Evolutionary conservation across 2,113 vertebrate species (phyloP).

Genomic region (Thomomys bottae): DNA sequence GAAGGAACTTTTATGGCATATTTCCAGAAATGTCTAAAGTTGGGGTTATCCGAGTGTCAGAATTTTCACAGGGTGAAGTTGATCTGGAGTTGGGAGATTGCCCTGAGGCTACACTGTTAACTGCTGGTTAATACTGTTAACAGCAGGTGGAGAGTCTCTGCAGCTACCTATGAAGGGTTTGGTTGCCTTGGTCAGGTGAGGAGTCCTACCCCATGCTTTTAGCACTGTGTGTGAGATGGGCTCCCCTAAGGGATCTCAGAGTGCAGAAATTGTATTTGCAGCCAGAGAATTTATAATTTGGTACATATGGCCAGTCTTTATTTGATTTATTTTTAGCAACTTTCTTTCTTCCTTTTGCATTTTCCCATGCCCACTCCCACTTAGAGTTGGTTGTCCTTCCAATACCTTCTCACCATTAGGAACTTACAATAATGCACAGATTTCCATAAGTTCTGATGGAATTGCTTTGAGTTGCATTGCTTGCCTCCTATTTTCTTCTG

Average conservation of each 20-base stretch:
- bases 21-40: slow-evolving; percentile 43
- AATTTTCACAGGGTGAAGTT: background rate
- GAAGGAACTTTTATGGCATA: slow-evolving; percentile 11
- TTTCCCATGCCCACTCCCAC: slow-evolving; percentile 87
- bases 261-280: slow-evolving; percentile 75
- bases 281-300: slow-evolving; percentile 81
- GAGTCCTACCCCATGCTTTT: background rate
- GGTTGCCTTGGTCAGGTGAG: background rate
- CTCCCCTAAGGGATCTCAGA: slow-evolving; percentile 63
- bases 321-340: slow-evolving; percentile 49
- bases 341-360: slow-evolving; percentile 83
- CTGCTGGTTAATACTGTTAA: background rate
- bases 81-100: background rate
- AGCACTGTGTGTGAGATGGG: slow-evolving; percentile 33
- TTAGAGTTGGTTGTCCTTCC: slow-evolving; percentile 85
- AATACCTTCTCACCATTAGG: slow-evolving; percentile 83
- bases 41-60: background rate
- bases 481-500: slow-evolving; percentile 61
- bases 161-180: background rate
- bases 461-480: slow-evolving; percentile 62
- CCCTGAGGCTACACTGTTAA: background rate
- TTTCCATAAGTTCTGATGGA: slow-evolving; percentile 79
- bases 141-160: background rate
- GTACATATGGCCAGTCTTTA: slow-evolving; percentile 84
- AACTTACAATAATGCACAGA: slow-evolving; percentile 82